Base-by-base conservation (phyloP, 1,140 invertebrate genomes). In the Adelges cooleyi region DNA sequence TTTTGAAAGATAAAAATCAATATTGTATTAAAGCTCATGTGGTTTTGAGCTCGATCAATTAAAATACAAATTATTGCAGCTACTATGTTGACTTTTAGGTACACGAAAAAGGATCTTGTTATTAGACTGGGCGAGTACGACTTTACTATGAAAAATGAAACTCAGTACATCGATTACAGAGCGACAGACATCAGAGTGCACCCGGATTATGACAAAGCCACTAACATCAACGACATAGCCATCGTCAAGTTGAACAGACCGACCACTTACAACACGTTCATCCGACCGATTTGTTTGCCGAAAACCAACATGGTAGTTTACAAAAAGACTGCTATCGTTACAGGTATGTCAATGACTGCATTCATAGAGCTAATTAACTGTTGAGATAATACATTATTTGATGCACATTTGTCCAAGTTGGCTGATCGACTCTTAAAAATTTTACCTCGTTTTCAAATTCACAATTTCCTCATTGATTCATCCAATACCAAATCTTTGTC, bases 171-270 rank as follows among this genome's bases (percentile, higher is more conserved):
- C 17, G 72, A 71, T 18, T 67, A 69, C 52, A 65, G 67, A 42
- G 68, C 71, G 1, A 56, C 29, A 15, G 51, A 68, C 18, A 68
- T 80, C 0, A 77, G 71, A 2, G 59, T 80, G 4, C 88, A 91
- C 70, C 80, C 84, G 15, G 75, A 83, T 44, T 91, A 86, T 73
- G 82, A 87, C 72, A 72, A 78, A 1, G 77, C 78, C 18, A 86
- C 80, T 1, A 86, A 83, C 69, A 83, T 90, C 72, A 87, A 90
- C 70, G 90, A 92, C 69, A 88, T 92, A 54, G 87, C 87, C 0
- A 74, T 92, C 1, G 74, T 92, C 22, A 80, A 82, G 53, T 76
- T 92, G 48, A 80, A 84, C 66, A 71, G 78, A 20, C 79, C 83
- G 0, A 76, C 89, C 1, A 74, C 80, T 5, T 78, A 83, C 36